These are phyloP conservation scores for Solenopsis fugax DNA, from an alignment of 1,140 invertebrate species.

Conservation along the genomic window DNA sequence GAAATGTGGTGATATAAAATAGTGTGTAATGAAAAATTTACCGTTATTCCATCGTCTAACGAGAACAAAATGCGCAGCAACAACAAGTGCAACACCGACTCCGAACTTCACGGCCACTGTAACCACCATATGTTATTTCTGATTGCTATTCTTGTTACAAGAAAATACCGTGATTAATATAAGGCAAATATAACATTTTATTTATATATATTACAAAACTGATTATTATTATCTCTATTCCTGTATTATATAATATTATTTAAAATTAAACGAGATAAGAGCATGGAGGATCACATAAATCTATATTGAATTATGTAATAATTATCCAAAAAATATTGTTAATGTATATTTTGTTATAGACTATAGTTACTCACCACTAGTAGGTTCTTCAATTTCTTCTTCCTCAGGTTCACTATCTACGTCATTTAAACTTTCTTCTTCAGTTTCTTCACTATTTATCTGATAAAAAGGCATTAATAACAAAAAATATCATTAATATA, in stretches of 20 bases:
- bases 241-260: neutral
- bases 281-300: conserved; percentile 69
- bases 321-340: conserved; percentile 15
- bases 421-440: conserved; percentile 79
- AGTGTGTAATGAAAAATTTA: conserved; percentile 74
- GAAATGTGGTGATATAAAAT: conserved; percentile 36
- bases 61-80: conserved; percentile 92
- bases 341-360: neutral
- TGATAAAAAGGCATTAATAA: conserved; percentile 56
- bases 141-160: conserved; percentile 48
- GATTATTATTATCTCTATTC: conserved; percentile 28
- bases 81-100: conserved; percentile 91
- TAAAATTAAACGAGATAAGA: conserved; percentile 45
- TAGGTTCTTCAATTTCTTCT: conserved; percentile 81
- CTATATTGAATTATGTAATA: neutral
- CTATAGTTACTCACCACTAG: conserved; percentile 79
- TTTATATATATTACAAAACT: neutral
- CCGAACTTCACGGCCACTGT: conserved; percentile 93
- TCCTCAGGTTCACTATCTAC: conserved; percentile 73
- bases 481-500: conserved; percentile 13
- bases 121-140: conserved; percentile 85
- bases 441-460: conserved; percentile 79
- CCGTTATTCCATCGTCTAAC: conserved; percentile 87
- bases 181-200: conserved; percentile 10
- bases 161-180: conserved; percentile 44